phyloP scores from a whole-genome alignment of 2,797 vertebrate genomes.

The Argya squamiceps region DNA sequence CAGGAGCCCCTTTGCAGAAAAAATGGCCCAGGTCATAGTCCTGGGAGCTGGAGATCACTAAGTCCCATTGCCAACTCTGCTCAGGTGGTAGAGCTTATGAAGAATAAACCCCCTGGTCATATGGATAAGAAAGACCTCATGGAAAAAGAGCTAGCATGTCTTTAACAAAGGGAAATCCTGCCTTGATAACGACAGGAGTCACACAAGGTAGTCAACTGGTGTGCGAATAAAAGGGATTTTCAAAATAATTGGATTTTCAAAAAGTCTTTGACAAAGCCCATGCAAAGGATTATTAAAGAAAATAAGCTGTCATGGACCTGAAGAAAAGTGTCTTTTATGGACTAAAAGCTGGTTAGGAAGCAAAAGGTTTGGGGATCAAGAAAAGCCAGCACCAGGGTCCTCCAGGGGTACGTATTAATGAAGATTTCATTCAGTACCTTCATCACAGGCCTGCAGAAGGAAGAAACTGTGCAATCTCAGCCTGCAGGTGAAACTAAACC shows the following conservation, averaged over 20 bases:
- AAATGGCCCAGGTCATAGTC: not conserved
- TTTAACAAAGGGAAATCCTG: not conserved
- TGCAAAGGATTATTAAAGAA: not conserved
- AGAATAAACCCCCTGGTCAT: not conserved
- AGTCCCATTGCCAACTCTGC: not conserved
- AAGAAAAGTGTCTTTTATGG: not conserved
- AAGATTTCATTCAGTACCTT: not conserved
- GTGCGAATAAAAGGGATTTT: not conserved
- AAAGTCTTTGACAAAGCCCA: not conserved
- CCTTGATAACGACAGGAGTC: not conserved
- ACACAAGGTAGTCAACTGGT: not conserved
- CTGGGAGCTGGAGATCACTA: not conserved
- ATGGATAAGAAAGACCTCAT: not conserved
- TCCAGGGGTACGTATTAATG: not conserved
- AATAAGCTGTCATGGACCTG: not conserved
- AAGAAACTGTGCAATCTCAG: not conserved
- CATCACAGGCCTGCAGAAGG: not conserved
- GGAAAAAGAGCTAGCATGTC: not conserved
- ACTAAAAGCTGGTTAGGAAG: not conserved
- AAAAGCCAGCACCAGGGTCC: not conserved
- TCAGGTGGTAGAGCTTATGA: not conserved
- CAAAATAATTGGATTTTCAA: slow-evolving; percentile 12
- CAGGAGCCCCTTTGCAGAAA: not conserved
- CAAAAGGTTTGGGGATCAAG: not conserved
- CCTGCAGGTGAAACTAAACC: not conserved